Conservation (phyloP, 2,113 vertebrate genomes). For the Callaeas wilsoni region DNA sequence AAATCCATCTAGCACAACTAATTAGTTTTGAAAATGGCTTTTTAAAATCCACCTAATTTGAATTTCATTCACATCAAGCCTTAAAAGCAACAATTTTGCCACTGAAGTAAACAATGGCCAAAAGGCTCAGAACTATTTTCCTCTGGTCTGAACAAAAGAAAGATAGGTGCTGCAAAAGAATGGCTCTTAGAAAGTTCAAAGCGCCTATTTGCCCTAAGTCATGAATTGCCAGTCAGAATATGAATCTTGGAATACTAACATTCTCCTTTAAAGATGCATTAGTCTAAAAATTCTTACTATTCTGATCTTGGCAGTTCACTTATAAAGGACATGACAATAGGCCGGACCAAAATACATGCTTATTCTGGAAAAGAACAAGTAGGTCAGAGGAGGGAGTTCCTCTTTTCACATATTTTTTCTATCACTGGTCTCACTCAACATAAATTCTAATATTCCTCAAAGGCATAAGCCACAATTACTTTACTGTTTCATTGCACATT, state of each 20-base stretch:
- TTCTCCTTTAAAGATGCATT: background rate
- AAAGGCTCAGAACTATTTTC: conserved; percentile 34
- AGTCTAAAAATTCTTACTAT: background rate
- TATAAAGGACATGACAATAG: background rate
- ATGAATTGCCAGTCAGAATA: background rate
- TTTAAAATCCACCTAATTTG: conserved; percentile 66
- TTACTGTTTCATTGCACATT: background rate
- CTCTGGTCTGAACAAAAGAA: background rate
- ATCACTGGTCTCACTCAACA: background rate
- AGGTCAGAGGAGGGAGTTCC: background rate
- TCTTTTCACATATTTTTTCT: background rate
- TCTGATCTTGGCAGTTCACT: background rate
- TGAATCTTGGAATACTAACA: background rate
- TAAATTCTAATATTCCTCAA: background rate
- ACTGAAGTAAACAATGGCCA: conserved; percentile 46
- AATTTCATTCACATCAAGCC: conserved; percentile 50
- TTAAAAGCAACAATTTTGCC: conserved; percentile 54
- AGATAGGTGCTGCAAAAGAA: background rate
- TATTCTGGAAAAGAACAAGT: background rate
- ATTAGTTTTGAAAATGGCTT: conserved; percentile 73
- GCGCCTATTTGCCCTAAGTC: background rate
- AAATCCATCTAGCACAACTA: conserved; percentile 65
- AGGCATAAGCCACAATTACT: background rate
- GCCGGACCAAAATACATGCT: background rate
- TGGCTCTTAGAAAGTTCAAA: background rate